Base-by-base conservation (phyloP, 2,797 vertebrate genomes). In the Tapera naevia region DNA sequence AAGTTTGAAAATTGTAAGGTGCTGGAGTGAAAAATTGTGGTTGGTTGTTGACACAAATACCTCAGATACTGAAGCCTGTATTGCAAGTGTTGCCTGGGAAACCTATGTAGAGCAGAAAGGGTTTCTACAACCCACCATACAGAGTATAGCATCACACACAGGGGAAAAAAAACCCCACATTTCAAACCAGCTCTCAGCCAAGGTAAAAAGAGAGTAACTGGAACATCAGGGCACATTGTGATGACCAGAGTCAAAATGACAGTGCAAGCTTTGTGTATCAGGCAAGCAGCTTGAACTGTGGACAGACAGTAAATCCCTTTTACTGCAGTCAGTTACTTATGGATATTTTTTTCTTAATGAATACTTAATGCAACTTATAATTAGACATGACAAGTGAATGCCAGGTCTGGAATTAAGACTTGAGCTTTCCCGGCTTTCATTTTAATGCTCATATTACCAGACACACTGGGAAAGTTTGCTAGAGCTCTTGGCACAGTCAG, bases 1-100 rank as follows among this genome's bases (percentile, higher is more conserved):
- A 85, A 88, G 78, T 91, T 87, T 69, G 61, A 80, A 83, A 94
- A 67, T 13, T 1, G 1, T 46, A 1, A 45, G 58, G 56, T 70
- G 83, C 71, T 88, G 80, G 74, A 93, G 81, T 16, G 80, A 89
- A 86, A 75, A 95, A 45, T 35, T 83, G 71, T 48, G 78, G 78
- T 79, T 76, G 41, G 90, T 66, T 89, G 90, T 96, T 84, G 81
- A 95, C 94, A 86, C 50, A 57, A 91, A 35, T 83, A 48, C 78
- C 93, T 95, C 32, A 50, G 67, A 88, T 79, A 71, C 64, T 86
- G 91, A 69, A 92, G 79, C 41, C 64, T 92, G 35, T 65, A 67
- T 27, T 86, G 45, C 72, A 92, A 62, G 18, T 89, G 93, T 95
- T 97, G 88, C 95, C 91, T 93, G 82, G 88, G 93, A 95, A 94